phyloP scores from a whole-genome alignment of 2,888 invertebrate species.

The Linyphia triangularis region DNA sequence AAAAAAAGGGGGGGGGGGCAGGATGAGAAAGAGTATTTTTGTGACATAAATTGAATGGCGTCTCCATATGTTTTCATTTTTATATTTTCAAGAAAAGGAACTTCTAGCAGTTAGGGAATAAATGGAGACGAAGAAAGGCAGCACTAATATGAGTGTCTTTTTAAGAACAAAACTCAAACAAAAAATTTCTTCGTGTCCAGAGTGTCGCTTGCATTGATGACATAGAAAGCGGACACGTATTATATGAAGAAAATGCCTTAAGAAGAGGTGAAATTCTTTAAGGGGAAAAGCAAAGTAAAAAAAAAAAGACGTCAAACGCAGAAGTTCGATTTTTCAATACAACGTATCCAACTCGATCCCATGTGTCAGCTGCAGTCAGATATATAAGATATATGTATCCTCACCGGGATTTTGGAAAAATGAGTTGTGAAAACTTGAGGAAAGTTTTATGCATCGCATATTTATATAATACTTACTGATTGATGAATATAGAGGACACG shows the following conservation, averaged over 20 bases:
- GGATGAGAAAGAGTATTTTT: slow-evolving; percentile 14
- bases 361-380: background rate
- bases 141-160: background rate
- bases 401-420: background rate
- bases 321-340: slow-evolving; percentile 43
- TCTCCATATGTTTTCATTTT: background rate
- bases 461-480: background rate
- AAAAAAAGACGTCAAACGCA: slow-evolving; percentile 28
- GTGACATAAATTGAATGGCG: slow-evolving; percentile 11
- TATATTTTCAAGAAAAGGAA: background rate
- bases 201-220: background rate
- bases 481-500: too few species aligned
- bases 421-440: background rate
- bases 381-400: background rate
- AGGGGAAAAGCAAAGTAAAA: slow-evolving; percentile 21
- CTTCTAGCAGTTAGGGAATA: background rate
- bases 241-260: background rate
- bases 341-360: background rate
- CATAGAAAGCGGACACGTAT: too few species aligned
- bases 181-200: background rate
- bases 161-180: slow-evolving; percentile 1
- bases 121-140: background rate
- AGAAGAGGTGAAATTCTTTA: slow-evolving; percentile 20
- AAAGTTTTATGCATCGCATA: background rate
- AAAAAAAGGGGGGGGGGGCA: background rate